Base-by-base conservation (phyloP, 2,888 invertebrate species). In the Protodeltote pygarga region DNA sequence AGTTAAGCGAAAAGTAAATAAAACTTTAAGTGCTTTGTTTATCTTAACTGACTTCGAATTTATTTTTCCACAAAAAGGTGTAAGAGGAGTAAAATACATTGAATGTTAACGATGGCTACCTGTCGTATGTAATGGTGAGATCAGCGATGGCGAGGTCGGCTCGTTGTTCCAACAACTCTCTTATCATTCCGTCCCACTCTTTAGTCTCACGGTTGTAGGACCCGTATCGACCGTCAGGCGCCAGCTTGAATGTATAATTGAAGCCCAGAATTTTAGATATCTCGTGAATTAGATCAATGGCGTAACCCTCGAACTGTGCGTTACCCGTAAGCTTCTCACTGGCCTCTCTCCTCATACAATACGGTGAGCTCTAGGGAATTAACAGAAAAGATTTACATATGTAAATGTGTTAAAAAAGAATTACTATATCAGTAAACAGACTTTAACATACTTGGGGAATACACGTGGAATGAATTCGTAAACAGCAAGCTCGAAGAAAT, bases 111-210 rank as follows among this genome's bases (percentile, higher is more conserved):
- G n/a, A 45, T 41, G 16, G 37, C 81, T 98, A 98, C 79, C 99
- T 94, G 82, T 98, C 97, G 85, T 97, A 98, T 14, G 98, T 99
- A 70, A 99, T 99, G 17, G 99, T 99, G 42, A 99, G 93, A 88
- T 99, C 98, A 5, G 98, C 99, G 33, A 99, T 97, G 0, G 98
- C 99, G 63, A 99, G 93, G 87, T 99, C 98, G 6, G 98, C 98
- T 77, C 96, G 95, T 86, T 97, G 97, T 82, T 97, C 97, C 63
- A 97, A 88, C 44, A 97, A 92, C 81, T 97, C 97, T 72, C 96
- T 93, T 75, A 97, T 97, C 96, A 97, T 97, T 41, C 97, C 97
- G 79, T 97, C 97, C 97, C 97, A 97, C 90, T 97, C 97, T 77
- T 96, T 96, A 25, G 96, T 96, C 79, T 96, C 94, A 61, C 95